Conservation (phyloP, 1,140 invertebrate species). For the Marisa cornuarietis region DNA sequence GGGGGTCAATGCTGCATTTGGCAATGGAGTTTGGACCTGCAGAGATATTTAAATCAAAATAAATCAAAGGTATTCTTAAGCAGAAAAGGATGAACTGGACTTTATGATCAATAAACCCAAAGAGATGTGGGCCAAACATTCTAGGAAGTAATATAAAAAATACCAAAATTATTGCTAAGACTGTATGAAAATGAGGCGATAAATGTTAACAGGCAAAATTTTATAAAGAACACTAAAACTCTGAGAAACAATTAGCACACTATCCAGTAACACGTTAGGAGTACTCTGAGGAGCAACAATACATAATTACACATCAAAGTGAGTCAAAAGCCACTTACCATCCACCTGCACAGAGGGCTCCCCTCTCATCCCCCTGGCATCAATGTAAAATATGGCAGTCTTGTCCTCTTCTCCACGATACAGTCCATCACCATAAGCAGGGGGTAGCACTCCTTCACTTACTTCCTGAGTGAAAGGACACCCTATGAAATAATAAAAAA, state of each 20-base stretch:
- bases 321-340: constrained; percentile 46
- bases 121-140: no score
- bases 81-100: no score
- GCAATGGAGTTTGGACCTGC: constrained; percentile 75
- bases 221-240: no score
- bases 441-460: constrained; percentile 51
- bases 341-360: constrained; percentile 62
- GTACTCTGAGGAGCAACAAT: no score
- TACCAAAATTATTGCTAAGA: no score
- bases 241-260: no score
- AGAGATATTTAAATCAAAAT: constrained; percentile 24
- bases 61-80: constrained; percentile 4
- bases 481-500: constrained; percentile 37
- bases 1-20: constrained; percentile 70
- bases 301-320: background rate
- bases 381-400: constrained; percentile 65
- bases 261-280: no score
- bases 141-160: no score
- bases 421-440: constrained; percentile 62
- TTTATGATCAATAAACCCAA: no score
- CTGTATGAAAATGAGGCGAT: no score
- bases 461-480: constrained; percentile 57
- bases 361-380: constrained; percentile 64
- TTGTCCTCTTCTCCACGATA: constrained; percentile 61
- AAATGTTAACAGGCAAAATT: no score